Conservation (phyloP, 1,140 invertebrate species). For the Neodiprion pinetum region DNA sequence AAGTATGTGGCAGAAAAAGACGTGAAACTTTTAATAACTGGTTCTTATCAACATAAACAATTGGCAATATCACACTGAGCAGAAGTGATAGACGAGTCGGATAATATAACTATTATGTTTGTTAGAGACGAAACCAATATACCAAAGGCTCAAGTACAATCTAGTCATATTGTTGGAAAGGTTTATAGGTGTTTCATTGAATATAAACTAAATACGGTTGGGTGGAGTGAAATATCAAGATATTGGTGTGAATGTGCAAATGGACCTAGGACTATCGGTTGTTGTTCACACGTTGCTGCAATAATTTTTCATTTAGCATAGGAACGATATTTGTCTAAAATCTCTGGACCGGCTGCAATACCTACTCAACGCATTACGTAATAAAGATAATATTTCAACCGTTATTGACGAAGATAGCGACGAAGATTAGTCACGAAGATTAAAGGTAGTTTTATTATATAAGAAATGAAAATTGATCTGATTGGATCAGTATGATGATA, state of each 20-base stretch:
- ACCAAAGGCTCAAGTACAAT: conserved; percentile 29
- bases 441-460: too few species aligned
- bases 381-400: conserved; percentile 17
- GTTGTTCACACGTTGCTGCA: conserved; percentile 24
- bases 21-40: conserved; percentile 31
- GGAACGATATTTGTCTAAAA: conserved; percentile 29
- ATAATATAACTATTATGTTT: conserved; percentile 18
- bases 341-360: conserved; percentile 27
- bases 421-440: conserved; percentile 19
- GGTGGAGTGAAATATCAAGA: conserved; percentile 21
- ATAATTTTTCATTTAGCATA: conserved; percentile 34
- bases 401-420: conserved; percentile 32
- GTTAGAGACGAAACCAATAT: conserved; percentile 19
- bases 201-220: conserved; percentile 28
- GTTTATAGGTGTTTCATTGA: conserved; percentile 35
- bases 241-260: conserved; percentile 30
- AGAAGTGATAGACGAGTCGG: conserved; percentile 26
- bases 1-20: conserved; percentile 25
- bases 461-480: too few species aligned
- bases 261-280: too few species aligned
- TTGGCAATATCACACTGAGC: conserved; percentile 30
- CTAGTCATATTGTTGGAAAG: conserved; percentile 27
- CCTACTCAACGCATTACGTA: conserved; percentile 27
- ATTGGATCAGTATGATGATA: too few species aligned
- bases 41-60: conserved; percentile 30